phyloP scores from a whole-genome alignment of 2,113 vertebrate genomes.

The Notarius lentiginosus region DNA sequence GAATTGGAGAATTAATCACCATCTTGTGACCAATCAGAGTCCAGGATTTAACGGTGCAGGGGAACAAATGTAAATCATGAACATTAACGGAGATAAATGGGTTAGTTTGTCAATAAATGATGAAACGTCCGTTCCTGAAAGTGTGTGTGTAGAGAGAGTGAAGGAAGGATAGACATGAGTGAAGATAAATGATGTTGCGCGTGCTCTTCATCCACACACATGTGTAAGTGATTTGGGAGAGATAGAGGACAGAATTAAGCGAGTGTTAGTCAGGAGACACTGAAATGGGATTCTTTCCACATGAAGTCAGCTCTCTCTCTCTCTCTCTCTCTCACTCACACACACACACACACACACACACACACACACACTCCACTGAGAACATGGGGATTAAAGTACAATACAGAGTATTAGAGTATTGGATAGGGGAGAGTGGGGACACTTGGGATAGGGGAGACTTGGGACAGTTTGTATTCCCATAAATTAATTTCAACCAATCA shows the following conservation, averaged over 20 bases:
- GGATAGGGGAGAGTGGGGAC: too few relatives aligned
- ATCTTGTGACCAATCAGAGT: not conserved
- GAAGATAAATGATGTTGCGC: constrained; percentile 12
- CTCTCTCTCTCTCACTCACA: not conserved
- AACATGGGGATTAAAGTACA: not conserved
- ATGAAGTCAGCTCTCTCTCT: constrained; percentile 2
- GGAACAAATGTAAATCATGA: not conserved
- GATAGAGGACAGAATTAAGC: constrained; percentile 4
- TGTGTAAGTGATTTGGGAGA: constrained; percentile 30
- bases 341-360: constrained; percentile 1
- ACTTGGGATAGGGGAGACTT: too few relatives aligned
- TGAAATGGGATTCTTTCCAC: constrained; percentile 24
- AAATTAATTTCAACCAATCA: too few relatives aligned
- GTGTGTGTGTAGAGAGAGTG: not conserved
- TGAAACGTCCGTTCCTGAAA: not conserved
- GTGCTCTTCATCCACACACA: constrained; percentile 5
- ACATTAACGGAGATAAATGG: not conserved
- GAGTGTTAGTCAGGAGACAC: constrained; percentile 12
- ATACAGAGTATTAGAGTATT: not conserved
- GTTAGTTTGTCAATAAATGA: not conserved
- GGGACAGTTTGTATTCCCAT: too few relatives aligned
- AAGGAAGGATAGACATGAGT: constrained; percentile 4
- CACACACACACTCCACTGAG: not conserved
- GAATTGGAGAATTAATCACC: not conserved
- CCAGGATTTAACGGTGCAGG: not conserved